Evolutionary conservation across 2,113 vertebrate species (phyloP).

Genomic region (Pimephales promelas): DNA sequence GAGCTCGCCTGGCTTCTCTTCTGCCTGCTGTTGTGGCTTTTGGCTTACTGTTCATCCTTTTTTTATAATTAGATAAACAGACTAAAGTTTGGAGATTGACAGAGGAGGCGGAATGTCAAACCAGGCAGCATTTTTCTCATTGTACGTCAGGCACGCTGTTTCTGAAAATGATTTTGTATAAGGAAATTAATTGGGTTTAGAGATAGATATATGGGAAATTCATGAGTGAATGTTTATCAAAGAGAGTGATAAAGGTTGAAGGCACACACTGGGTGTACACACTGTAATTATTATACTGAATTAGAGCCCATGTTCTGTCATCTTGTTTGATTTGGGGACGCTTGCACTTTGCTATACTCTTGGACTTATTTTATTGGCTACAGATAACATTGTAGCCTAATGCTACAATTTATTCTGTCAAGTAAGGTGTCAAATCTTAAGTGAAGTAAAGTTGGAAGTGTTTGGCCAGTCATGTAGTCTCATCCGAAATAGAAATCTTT

Average conservation of each 20-base stretch:
- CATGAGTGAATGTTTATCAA: conserved; percentile 9
- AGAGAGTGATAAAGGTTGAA: background rate
- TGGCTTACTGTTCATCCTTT: background rate
- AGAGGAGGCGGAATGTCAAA: conserved; percentile 3
- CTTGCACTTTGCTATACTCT: background rate
- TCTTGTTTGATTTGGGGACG: background rate
- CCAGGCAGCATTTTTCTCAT: background rate
- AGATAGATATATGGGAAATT: conserved; percentile 6
- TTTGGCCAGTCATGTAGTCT: too few relatives aligned
- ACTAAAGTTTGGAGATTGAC: conserved; percentile 29
- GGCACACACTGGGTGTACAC: background rate
- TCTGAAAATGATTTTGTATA: background rate
- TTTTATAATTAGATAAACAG: conserved; percentile 22
- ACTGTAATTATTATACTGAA: background rate
- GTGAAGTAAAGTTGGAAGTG: background rate
- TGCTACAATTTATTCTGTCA: background rate
- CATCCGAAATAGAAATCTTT: too few relatives aligned
- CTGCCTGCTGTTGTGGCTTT: background rate
- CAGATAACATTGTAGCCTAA: background rate
- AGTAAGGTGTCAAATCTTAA: background rate
- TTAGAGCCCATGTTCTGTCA: background rate
- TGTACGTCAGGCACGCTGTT: conserved; percentile 8
- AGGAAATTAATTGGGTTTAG: conserved; percentile 16
- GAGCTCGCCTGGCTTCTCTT: conserved; percentile 5
- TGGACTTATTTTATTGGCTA: background rate